These are phyloP conservation scores for Uropetala carovei DNA, from an alignment of 2,888 invertebrate genomes.

Conservation along the genomic window DNA sequence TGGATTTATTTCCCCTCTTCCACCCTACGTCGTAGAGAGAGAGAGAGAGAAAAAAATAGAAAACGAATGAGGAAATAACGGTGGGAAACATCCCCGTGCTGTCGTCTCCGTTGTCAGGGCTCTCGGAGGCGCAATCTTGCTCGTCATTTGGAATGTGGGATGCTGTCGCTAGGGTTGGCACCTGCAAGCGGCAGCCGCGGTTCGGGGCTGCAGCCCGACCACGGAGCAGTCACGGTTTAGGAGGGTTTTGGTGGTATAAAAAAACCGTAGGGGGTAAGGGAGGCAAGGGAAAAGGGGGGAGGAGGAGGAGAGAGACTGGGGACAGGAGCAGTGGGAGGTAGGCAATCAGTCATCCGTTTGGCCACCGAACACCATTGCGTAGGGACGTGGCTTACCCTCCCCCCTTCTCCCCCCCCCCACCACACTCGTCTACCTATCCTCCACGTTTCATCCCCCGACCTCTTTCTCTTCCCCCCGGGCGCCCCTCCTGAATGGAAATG, in stretches of 20 bases:
- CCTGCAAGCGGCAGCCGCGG: conserved; percentile 36
- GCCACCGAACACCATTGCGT: neutral
- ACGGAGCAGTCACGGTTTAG: neutral
- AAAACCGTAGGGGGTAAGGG: neutral
- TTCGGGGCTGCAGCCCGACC: neutral
- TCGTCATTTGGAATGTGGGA: conserved; percentile 21
- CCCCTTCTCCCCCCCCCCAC: neutral
- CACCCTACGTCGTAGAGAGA: neutral
- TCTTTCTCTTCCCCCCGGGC: too few relatives aligned
- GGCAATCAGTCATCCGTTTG: conserved; percentile 53
- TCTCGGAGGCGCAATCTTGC: conserved; percentile 11
- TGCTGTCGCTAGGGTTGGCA: neutral
- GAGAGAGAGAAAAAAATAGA: neutral
- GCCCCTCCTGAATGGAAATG: neutral
- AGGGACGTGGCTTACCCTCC: neutral
- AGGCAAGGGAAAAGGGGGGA: neutral
- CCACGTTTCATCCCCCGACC: too few relatives aligned
- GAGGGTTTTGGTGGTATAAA: neutral
- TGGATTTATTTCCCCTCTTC: neutral
- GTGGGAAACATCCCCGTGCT: conserved; percentile 24
- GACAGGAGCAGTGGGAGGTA: neutral
- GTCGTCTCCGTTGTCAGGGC: conserved; percentile 30
- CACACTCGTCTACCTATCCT: neutral
- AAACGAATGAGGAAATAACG: neutral
- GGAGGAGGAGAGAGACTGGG: neutral